These are phyloP conservation scores for Scaptomyza parva DNA, from an alignment of 2,888 invertebrate species.

Conservation along the genomic window DNA sequence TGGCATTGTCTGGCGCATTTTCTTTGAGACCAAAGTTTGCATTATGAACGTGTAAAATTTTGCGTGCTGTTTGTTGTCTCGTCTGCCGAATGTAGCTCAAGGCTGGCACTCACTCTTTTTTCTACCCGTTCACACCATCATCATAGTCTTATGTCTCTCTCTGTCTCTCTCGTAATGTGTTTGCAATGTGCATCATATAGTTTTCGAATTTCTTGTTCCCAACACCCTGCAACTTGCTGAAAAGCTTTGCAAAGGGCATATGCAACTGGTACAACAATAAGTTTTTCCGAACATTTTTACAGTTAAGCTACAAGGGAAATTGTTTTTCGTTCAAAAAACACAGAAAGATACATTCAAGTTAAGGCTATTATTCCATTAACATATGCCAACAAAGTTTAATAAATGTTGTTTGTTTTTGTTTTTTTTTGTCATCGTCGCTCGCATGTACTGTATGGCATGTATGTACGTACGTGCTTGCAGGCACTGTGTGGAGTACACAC, in stretches of 20 bases:
- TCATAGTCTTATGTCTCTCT: conserved; percentile 9
- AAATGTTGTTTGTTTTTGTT: background rate
- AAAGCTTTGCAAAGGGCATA: conserved; percentile 24
- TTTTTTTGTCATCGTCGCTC: too few species aligned
- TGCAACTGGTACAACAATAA: conserved; percentile 8
- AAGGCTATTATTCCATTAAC: background rate
- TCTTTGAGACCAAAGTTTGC: conserved; percentile 57
- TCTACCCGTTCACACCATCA: background rate
- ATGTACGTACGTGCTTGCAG: background rate
- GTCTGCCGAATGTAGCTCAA: conserved; percentile 65
- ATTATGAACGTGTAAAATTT: conserved; percentile 60
- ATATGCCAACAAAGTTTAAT: background rate
- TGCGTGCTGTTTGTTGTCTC: conserved; percentile 41
- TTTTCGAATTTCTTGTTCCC: conserved; percentile 6
- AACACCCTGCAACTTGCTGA: conserved; percentile 10
- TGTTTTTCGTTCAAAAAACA: too few species aligned
- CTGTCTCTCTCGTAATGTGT: too few species aligned
- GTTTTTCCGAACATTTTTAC: background rate
- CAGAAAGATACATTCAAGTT: conserved; percentile 1
- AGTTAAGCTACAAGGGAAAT: too few species aligned
- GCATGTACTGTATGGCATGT: too few species aligned
- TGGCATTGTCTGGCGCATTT: conserved; percentile 42
- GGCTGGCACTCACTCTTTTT: conserved; percentile 64
- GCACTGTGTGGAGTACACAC: conserved; percentile 1
- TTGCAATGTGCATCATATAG: conserved; percentile 8